These are phyloP conservation scores for Abscondita cerata DNA, from an alignment of 2,888 invertebrate species.

Conservation along the genomic window DNA sequence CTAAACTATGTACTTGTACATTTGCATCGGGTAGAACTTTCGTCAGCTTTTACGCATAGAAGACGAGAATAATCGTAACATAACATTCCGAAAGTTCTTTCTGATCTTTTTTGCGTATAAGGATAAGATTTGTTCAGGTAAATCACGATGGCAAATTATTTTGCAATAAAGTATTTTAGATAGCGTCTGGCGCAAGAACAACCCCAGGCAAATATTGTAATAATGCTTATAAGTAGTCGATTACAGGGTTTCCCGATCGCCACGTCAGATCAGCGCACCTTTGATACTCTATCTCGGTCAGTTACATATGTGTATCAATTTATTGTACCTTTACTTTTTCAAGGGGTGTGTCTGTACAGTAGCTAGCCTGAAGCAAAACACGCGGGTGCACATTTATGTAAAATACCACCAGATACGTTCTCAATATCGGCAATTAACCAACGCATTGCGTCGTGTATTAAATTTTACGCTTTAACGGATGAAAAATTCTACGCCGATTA, in stretches of 20 bases:
- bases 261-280: slow-evolving; percentile 49
- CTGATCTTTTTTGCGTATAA: background rate
- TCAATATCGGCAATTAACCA: slow-evolving; percentile 18
- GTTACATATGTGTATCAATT: slow-evolving; percentile 33
- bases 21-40: no score
- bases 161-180: slow-evolving; percentile 38
- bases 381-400: slow-evolving; percentile 52
- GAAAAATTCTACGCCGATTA: no score
- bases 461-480: no score
- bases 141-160: slow-evolving; percentile 31
- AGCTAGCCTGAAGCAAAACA: slow-evolving; percentile 49
- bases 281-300: slow-evolving; percentile 43
- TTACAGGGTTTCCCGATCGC: slow-evolving; percentile 52
- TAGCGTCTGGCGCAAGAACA: slow-evolving; percentile 39
- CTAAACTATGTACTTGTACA: no score
- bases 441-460: background rate
- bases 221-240: slow-evolving; percentile 53
- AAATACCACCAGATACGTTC: slow-evolving; percentile 41
- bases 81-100: no score
- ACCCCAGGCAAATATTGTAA: slow-evolving; percentile 47
- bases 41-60: no score
- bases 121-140: slow-evolving; percentile 15
- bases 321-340: slow-evolving; percentile 41
- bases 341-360: slow-evolving; percentile 54
- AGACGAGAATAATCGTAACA: no score